Percentiles rank a stretch among this genome's conserved stretches.
Conservation (phyloP, 2,888 invertebrate species). For the Aphrophora alni region DNA sequence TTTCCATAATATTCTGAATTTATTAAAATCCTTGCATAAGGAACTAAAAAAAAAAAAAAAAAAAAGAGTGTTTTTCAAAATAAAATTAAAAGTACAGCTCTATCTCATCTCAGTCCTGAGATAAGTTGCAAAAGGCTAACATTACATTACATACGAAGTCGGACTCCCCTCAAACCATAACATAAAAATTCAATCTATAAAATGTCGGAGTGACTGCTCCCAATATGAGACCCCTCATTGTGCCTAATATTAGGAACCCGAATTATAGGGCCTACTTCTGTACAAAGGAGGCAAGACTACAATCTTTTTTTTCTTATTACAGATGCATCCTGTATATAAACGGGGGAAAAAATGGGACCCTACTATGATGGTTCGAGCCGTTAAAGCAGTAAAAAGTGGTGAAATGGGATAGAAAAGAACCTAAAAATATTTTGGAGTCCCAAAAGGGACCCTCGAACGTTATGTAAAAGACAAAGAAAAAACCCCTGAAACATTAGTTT, state of each 20-base stretch:
- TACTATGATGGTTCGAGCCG: neutral
- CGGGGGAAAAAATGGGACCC: too few species aligned
- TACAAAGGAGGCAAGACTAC: too few species aligned
- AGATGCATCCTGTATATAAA: too few species aligned
- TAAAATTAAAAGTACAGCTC: neutral
- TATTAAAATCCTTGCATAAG: neutral
- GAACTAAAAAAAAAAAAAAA: too few species aligned
- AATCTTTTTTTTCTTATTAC: too few species aligned
- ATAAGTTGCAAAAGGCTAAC: conserved; percentile 25
- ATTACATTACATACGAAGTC: conserved; percentile 29
- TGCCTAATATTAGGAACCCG: too few species aligned
- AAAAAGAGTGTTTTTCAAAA: too few species aligned
- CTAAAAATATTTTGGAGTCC: neutral
- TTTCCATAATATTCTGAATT: neutral
- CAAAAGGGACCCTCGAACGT: neutral
- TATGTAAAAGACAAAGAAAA: neutral
- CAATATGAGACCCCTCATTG: too few species aligned
- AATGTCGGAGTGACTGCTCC: too few species aligned
- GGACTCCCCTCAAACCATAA: conserved; percentile 10
- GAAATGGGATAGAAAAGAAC: neutral
- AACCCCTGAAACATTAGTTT: neutral
- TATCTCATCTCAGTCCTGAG: conserved; percentile 17
- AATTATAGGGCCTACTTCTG: too few species aligned
- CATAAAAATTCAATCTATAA: too few species aligned
- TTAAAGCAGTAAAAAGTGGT: neutral